phyloP scores from a whole-genome alignment of 2,797 vertebrate species.

The Sebastes vulpes region DNA sequence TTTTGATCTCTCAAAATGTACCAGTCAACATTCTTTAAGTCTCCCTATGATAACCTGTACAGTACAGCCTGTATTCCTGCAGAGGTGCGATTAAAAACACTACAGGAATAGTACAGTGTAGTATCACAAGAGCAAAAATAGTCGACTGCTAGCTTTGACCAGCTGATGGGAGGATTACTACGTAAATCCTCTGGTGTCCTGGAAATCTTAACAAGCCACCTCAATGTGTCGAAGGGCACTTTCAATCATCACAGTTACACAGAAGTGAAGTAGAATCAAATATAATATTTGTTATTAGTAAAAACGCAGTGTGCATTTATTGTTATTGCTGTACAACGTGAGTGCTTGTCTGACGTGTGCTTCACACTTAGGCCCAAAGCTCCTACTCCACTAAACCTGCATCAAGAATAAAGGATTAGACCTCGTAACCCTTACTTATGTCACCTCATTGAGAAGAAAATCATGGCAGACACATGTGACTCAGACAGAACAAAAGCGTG shows the following conservation, averaged over 20 bases:
- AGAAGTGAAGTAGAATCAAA: neutral
- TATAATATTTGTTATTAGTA: neutral
- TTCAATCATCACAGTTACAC: neutral
- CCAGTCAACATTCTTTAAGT: neutral
- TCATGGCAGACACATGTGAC: conserved; percentile 25
- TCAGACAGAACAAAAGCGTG: neutral
- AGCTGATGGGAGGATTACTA: conserved; percentile 67
- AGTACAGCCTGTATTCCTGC: neutral
- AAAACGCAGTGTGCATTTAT: neutral
- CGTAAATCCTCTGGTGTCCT: conserved; percentile 66
- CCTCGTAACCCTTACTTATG: conserved; percentile 23
- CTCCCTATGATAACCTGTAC: neutral
- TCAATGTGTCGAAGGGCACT: conserved; percentile 42
- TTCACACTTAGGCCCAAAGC: neutral
- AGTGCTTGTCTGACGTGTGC: neutral
- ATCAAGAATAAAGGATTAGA: conserved; percentile 13
- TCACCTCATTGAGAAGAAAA: conserved; percentile 32
- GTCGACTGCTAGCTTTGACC: conserved; percentile 34
- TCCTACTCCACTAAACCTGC: neutral
- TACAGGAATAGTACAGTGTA: conserved; percentile 7
- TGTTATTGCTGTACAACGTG: neutral
- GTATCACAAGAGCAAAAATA: conserved; percentile 35
- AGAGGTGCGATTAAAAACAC: neutral
- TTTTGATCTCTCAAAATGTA: neutral
- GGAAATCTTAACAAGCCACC: conserved; percentile 62